Base-by-base conservation (phyloP, 2,113 vertebrate genomes). In the Lamprotornis superbus region DNA sequence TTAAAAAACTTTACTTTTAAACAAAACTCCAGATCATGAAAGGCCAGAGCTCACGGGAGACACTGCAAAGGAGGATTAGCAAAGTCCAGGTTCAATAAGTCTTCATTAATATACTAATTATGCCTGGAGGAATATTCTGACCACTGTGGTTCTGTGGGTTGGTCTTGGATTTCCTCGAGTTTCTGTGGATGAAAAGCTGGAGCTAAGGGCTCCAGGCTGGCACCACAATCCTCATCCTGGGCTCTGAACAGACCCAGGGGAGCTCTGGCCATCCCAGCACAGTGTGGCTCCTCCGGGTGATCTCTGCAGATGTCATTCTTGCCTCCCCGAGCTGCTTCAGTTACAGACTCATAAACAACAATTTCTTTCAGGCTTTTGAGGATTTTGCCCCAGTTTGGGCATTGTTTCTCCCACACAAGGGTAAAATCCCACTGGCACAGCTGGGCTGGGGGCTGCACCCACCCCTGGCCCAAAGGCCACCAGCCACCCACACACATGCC, bases 81-180 rank as follows among this genome's bases (percentile, higher is more conserved):
- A 49, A 73, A 91, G 40, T 11, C 31, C 22, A 7, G 76, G 47
- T 44, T 76, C 9, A 69, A 82, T 70, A 56, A 56, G 57, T 19
- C 68, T 27, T 53, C 28, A 7, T 75, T 24, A 46, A 40, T 22
- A 12, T 0, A 11, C 24, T 12, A 22, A 2, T 33, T 4, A 20
- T 5, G 33, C 22, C 2, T 3, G 11, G n/a, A 60, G 67, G 52
- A 71, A 30, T 21, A 17, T 0, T 9, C 25, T 1, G 1, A 3
- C 15, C 15, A 0, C 3, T 8, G 0, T 3, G 7, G 13, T 12
- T 33, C 64, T 30, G 23, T 7, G 49, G 35, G 6, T 2, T 21
- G 10, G 5, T 10, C 9, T 17, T 37, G 82, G 33, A 21, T 70
- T 82, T 44, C 77, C 53, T 64, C 1, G 0, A 6, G 35, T 57